phyloP scores from a whole-genome alignment of 2,888 invertebrate species.

The Clitarchus hookeri region DNA sequence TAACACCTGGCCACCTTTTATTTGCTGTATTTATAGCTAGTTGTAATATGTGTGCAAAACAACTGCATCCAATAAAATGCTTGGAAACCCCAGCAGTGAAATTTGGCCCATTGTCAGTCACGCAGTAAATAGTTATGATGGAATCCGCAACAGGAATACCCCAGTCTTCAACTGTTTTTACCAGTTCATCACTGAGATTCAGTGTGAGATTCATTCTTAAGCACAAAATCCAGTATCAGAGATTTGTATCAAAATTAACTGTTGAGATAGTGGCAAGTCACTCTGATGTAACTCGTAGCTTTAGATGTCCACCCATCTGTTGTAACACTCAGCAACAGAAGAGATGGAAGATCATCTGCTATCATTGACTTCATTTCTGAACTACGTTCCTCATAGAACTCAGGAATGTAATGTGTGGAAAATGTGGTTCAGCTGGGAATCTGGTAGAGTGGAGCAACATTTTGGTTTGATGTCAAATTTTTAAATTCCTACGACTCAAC shows the following conservation, averaged over 20 bases:
- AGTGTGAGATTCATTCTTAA: not conserved
- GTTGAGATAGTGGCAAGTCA: not conserved
- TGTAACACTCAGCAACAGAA: not conserved
- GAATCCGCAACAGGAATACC: not conserved
- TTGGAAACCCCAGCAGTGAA: not conserved
- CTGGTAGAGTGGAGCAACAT: not conserved
- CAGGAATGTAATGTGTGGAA: not conserved
- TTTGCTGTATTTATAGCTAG: not conserved
- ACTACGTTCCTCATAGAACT: not conserved
- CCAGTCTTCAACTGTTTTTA: not conserved
- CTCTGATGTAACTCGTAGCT: not conserved
- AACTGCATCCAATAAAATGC: not conserved
- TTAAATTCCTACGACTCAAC: not conserved
- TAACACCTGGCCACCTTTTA: not conserved
- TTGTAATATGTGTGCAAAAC: not conserved
- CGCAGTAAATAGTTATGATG: not conserved
- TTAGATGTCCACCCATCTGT: not conserved
- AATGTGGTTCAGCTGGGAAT: not conserved
- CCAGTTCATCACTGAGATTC: not conserved
- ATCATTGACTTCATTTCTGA: not conserved
- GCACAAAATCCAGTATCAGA: not conserved
- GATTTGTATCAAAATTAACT: too few species aligned
- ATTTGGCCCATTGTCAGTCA: not conserved
- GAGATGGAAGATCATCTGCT: not conserved
- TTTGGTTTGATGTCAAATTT: not conserved